phyloP scores from a whole-genome alignment of 2,888 invertebrate genomes.

The Pomacea canaliculata region DNA sequence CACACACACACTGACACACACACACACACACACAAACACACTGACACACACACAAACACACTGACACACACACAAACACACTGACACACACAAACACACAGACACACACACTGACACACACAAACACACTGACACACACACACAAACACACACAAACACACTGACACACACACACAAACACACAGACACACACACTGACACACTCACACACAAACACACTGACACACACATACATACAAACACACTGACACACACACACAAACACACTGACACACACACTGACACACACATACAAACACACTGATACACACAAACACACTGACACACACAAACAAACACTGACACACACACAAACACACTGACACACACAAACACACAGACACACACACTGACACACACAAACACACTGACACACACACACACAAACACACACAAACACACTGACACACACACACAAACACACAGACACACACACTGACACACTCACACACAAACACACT shows the following conservation, averaged over 20 bases:
- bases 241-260: not conserved
- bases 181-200: constrained; percentile 13
- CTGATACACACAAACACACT: no score
- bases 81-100: no score
- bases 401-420: not conserved
- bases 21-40: not conserved
- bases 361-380: not conserved
- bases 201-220: not conserved
- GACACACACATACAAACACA: not conserved
- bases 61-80: constrained; percentile 3
- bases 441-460: constrained; percentile 3
- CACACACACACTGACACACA: constrained; percentile 8
- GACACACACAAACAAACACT: not conserved
- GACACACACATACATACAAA: constrained; percentile 1
- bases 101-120: constrained; percentile 9
- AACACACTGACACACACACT: constrained; percentile 1
- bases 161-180: constrained; percentile 3
- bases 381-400: constrained; percentile 11
- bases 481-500: not conserved
- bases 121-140: not conserved
- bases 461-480: constrained; percentile 13
- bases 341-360: not conserved
- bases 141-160: not conserved
- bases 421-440: not conserved
- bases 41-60: not conserved